Evolutionary conservation across 2,888 invertebrate genomes (phyloP).

Genomic region (Dastarcus helophoroides): DNA sequence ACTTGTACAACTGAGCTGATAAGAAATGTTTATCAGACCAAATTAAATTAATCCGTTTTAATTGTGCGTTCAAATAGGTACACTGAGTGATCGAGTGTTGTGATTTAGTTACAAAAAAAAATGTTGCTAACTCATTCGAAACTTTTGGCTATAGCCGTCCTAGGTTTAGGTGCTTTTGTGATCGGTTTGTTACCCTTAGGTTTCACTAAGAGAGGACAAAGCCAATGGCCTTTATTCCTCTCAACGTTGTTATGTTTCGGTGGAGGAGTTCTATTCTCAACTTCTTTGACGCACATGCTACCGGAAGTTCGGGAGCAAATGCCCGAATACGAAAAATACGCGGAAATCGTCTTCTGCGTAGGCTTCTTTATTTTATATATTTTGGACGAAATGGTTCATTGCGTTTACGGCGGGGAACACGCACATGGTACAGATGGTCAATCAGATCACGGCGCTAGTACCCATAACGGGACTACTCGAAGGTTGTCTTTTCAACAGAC

Average conservation of each 20-base stretch:
- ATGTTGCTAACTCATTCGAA: constrained; percentile 49
- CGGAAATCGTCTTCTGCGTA: constrained; percentile 53
- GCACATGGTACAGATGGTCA: constrained; percentile 15
- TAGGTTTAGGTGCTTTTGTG: constrained; percentile 59
- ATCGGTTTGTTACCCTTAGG: constrained; percentile 59
- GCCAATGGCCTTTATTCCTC: constrained; percentile 48
- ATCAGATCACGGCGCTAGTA: constrained; percentile 9
- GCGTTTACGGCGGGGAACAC: constrained; percentile 44
- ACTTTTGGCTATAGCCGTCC: constrained; percentile 49
- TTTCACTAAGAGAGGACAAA: constrained; percentile 46
- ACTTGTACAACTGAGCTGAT: too few species aligned
- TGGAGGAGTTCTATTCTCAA: constrained; percentile 67
- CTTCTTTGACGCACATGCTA: constrained; percentile 66
- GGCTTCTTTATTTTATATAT: constrained; percentile 64
- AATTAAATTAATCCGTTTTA: too few species aligned
- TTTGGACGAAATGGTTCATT: constrained; percentile 61
- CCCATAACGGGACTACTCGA: constrained; percentile 6
- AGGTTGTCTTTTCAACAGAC: constrained; percentile 1
- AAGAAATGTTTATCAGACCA: too few species aligned
- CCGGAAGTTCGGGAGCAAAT: constrained; percentile 56
- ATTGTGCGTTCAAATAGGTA: too few species aligned
- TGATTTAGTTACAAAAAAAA: too few species aligned
- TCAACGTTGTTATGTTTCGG: constrained; percentile 68
- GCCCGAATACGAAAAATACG: constrained; percentile 37
- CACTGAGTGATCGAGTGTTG: too few species aligned